phyloP scores from a whole-genome alignment of 2,797 vertebrate species.

The Poeciliopsis infans region DNA sequence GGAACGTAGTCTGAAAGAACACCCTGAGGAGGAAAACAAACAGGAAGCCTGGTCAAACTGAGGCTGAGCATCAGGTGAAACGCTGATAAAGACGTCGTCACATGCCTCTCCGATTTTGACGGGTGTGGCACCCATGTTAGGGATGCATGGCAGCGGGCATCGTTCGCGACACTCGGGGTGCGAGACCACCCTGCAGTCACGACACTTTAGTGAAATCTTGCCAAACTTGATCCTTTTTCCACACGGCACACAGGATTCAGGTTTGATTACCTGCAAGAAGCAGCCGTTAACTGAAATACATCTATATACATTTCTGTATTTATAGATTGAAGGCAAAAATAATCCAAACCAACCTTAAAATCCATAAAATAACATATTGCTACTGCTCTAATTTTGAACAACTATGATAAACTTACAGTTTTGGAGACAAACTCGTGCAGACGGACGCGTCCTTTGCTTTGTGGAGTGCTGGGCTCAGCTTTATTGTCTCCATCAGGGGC shows the following conservation, averaged over 20 bases:
- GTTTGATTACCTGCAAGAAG: conserved; percentile 91
- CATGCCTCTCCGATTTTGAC: conserved; percentile 89
- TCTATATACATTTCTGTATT: no score
- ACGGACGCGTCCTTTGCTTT: conserved; percentile 82
- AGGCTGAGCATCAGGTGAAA: neutral
- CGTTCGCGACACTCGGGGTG: conserved; percentile 95
- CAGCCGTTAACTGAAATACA: neutral
- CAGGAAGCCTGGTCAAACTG: neutral
- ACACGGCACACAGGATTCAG: conserved; percentile 95
- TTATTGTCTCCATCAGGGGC: conserved; percentile 74
- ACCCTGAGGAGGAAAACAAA: conserved; percentile 78
- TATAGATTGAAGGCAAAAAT: neutral
- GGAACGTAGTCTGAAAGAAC: conserved; percentile 90
- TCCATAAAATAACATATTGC: neutral
- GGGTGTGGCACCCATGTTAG: conserved; percentile 86
- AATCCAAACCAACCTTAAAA: neutral
- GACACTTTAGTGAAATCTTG: conserved; percentile 92
- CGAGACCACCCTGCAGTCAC: conserved; percentile 91
- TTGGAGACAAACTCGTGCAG: conserved; percentile 95
- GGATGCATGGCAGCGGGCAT: conserved; percentile 94
- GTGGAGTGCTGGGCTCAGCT: conserved; percentile 83
- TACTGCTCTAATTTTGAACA: neutral
- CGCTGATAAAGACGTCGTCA: neutral
- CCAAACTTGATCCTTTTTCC: conserved; percentile 98
- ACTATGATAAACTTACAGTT: conserved; percentile 81